Conservation (phyloP, 2,888 invertebrate species). For the Gisinianus flammeolus region DNA sequence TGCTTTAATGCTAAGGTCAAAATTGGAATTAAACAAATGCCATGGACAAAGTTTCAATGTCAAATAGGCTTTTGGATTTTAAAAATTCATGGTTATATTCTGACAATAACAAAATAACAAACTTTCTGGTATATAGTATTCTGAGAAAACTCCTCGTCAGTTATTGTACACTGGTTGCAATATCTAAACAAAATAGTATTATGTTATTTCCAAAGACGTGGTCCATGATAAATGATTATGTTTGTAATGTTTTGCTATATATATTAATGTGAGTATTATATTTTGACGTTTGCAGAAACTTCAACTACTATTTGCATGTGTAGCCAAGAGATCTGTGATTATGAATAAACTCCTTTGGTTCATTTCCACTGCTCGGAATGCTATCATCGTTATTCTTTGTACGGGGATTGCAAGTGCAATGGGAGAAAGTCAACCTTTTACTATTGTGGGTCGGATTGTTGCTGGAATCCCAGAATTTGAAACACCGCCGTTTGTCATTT, state of each 20-base stretch:
- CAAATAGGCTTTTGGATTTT: neutral
- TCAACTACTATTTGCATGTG: slow-evolving; percentile 47
- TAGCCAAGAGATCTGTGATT: slow-evolving; percentile 45
- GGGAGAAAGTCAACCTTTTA: slow-evolving; percentile 67
- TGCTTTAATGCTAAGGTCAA: no score
- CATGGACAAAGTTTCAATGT: neutral
- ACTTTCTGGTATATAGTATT: no score
- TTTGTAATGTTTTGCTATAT: no score
- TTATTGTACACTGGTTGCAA: no score
- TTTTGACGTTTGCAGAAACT: slow-evolving; percentile 49
- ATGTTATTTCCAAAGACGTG: no score
- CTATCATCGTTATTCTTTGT: slow-evolving; percentile 75
- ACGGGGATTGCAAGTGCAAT: slow-evolving; percentile 72
- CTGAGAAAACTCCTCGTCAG: no score
- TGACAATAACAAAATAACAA: no score
- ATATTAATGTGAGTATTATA: no score
- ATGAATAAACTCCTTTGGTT: slow-evolving; percentile 72
- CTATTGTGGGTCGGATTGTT: slow-evolving; percentile 60
- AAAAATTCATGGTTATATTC: neutral
- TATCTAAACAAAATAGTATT: no score
- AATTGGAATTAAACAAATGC: neutral
- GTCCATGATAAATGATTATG: no score
- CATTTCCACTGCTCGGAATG: slow-evolving; percentile 76
- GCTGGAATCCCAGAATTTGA: slow-evolving; percentile 71
- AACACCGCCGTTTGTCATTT: slow-evolving; percentile 70